These are phyloP conservation scores for Onchidella celtica DNA, from an alignment of 2,888 invertebrate genomes.

Conservation along the genomic window DNA sequence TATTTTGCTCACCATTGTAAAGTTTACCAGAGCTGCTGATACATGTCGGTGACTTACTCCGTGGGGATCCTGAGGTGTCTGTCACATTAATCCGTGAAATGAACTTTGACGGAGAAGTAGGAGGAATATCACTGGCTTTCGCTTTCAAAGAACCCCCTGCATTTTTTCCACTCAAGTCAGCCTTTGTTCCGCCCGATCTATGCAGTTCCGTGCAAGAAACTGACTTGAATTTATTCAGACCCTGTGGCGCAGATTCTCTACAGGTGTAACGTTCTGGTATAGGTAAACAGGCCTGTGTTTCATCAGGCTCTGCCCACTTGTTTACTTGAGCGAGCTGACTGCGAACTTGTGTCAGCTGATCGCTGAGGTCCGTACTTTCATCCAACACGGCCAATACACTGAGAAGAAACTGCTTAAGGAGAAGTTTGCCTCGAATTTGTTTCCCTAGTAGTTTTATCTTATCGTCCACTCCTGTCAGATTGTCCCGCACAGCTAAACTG, in stretches of 20 bases:
- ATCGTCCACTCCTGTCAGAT: not conserved
- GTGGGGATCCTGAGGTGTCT: no score
- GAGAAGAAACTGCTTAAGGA: constrained; percentile 23
- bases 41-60: not conserved
- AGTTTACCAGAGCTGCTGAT: not conserved
- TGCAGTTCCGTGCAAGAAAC: no score
- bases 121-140: not conserved
- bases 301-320: not conserved
- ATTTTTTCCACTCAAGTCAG: no score
- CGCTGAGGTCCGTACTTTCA: not conserved
- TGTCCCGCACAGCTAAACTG: constrained; percentile 2
- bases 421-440: not conserved
- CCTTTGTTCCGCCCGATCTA: no score
- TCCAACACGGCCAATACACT: constrained; percentile 18
- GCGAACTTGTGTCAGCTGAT: not conserved
- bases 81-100: not conserved
- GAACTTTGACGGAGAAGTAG: not conserved
- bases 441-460: not conserved
- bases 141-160: not conserved
- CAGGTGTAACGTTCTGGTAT: no score
- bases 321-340: constrained; percentile 2
- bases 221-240: no score
- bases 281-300: not conserved
- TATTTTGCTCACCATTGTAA: not conserved
- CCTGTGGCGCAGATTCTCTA: not conserved